Evolutionary conservation across 2,113 vertebrate species (phyloP), one percentile per base, ranked within the genome.

Genomic region (Hoplias malabaricus): DNA sequence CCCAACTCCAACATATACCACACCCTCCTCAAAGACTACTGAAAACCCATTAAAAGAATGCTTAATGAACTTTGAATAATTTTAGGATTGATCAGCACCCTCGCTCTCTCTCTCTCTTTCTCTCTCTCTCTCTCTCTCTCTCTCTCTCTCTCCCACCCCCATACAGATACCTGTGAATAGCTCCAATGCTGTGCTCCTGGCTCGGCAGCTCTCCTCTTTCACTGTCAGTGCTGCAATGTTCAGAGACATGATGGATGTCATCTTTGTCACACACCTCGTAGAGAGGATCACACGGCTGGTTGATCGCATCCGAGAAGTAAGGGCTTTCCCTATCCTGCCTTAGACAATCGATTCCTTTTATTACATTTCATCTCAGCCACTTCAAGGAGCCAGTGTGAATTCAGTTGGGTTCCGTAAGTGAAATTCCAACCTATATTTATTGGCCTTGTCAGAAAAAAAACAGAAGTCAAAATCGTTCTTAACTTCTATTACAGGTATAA

Each of bases 191-290:
- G 89, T 92, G 80, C 89, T 91, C 69, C 86, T 95, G 74, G 94
- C 94, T 56, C 93, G 87, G 85, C 95, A 95, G 85, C 87, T 97
- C 70, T 92, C 91, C 63, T 87, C 92, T 75, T 93, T 95, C 79
- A 96, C 95, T 61, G 92, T 90, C 87, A 92, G 87, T 79, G 93
- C 94, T 33, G 91, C 90, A 1, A 89, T 91, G 88, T 96, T 97
- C 68, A 89, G 86, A 0, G 94, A 96, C 48, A 94, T 95, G 90
- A 95, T 95, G 94, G 96, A 96, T 59, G 89, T 97, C 34, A 93
- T 96, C 86, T 96, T 94, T 72, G 93, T 96, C 85, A 95, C 95
- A 9, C 93, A 94, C 68, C 93, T 96, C 81, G 90, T 96, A 85
- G 95, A 97, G 86, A 94, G 93, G 80, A 88, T 97, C 84, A 94